These are phyloP conservation scores for Saccopteryx leptura DNA, from an alignment of 2,113 vertebrate genomes.

Conservation along the genomic window DNA sequence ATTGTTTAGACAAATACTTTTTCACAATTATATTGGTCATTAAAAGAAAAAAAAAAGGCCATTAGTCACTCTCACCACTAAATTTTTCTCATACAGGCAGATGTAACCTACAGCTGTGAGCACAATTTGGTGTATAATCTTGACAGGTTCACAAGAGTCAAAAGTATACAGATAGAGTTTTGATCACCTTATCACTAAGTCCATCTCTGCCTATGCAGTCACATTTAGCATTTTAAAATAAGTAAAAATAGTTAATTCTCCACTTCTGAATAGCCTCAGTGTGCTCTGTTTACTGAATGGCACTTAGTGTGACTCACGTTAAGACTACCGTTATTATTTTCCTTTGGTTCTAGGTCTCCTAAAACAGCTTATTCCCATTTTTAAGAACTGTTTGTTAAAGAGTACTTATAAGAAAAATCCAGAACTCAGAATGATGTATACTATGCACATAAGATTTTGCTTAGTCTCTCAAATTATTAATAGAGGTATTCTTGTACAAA, in stretches of 20 bases:
- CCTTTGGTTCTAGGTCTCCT: neutral
- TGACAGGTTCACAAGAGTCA: slow-evolving; percentile 80
- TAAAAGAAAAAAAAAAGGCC: slow-evolving; percentile 85
- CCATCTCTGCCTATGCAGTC: slow-evolving; percentile 70
- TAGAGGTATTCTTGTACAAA: slow-evolving; percentile 30
- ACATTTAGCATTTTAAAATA: slow-evolving; percentile 82
- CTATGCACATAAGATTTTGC: neutral
- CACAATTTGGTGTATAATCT: slow-evolving; percentile 82
- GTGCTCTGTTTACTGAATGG: slow-evolving; percentile 70
- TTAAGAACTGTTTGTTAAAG: neutral
- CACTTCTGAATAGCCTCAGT: slow-evolving; percentile 66
- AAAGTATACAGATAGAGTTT: slow-evolving; percentile 76
- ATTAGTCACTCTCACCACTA: slow-evolving; percentile 78
- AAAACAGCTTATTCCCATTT: neutral
- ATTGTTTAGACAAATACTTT: slow-evolving; percentile 69
- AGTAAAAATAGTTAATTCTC: slow-evolving; percentile 76
- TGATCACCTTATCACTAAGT: slow-evolving; percentile 78
- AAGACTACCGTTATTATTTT: slow-evolving; percentile 69
- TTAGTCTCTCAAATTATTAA: neutral
- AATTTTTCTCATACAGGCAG: slow-evolving; percentile 83
- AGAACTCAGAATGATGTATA: neutral
- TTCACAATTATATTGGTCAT: slow-evolving; percentile 75
- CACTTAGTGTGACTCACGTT: slow-evolving; percentile 67
- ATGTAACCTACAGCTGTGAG: slow-evolving; percentile 83
- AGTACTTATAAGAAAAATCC: neutral